Base-by-base conservation (phyloP, 2,888 invertebrate genomes). In the Troilus luridus region DNA sequence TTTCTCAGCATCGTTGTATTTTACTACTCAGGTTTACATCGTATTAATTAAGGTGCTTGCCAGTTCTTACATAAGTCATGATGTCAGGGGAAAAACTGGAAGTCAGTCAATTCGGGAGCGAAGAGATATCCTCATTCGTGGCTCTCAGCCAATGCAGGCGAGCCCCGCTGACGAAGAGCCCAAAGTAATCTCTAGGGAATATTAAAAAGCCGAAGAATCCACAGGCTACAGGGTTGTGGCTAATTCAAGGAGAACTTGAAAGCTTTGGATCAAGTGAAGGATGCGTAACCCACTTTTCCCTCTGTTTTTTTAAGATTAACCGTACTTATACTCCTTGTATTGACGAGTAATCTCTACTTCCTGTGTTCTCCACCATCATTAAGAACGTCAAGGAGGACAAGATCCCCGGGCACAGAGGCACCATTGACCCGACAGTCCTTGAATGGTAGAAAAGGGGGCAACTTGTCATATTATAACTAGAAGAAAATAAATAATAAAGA, bases 401-500 rank as follows among this genome's bases (percentile, higher is more conserved):
- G 77, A 77, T 7, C 5, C 3, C 11, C 14, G 85, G 85, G n/a
- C n/a, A 85, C 85, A 85, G 85, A 41, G 85, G 85, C 14, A 56
- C 56, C 85, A 85, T 85, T 85, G 56, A 85, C 56, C 21, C 21
- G 21, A 0, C 1, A 85, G 85, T 54, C 58, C 85, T 85, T 85
- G 85, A 85, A 85, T 85, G 56, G 56, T 8, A 21, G 85, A 56
- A 85, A 85, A 85, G 58, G 85, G 85, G 56, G 56, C 85, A 85
- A 85, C 85, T 85, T 85, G 85, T 85, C 85, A 85, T 85, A 85
- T 85, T 41, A 85, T 56, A 21, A 58, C 85, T 56, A 14, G n/a
- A n/a, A n/a, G 85, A 56, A 85, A 85, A 58, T 85, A 85, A 85
- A 85, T 85, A 85, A 58, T 85, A 85, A 85, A 58, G 85, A 85